Percentiles rank a stretch among this genome's conserved stretches.
These are phyloP conservation scores for Danionella cerebrum DNA, from an alignment of 2,113 vertebrate genomes.

Conservation along the genomic window DNA sequence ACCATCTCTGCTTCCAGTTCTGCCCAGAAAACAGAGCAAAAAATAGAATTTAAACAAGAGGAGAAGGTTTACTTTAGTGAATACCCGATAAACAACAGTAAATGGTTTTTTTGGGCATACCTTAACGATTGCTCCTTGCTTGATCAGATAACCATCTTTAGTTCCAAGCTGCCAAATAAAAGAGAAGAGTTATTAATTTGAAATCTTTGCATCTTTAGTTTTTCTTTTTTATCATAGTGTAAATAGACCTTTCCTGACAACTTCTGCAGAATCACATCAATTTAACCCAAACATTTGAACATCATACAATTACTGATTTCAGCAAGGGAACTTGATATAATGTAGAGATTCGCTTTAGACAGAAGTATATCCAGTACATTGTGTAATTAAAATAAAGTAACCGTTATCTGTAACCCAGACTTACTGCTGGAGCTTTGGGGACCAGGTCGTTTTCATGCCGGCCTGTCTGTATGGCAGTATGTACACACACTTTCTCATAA, in stretches of 20 bases:
- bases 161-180: constrained; percentile 96
- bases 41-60: not conserved
- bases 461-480: constrained; percentile 88
- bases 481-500: constrained; percentile 92
- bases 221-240: no score
- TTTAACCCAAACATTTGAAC: no score
- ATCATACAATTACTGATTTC: no score
- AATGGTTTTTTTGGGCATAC: constrained; percentile 46
- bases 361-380: no score
- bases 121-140: constrained; percentile 83
- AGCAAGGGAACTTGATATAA: no score
- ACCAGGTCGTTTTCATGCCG: constrained; percentile 79
- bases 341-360: no score
- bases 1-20: constrained; percentile 97
- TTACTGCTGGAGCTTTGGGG: constrained; percentile 80
- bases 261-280: no score
- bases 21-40: constrained; percentile 48
- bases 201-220: no score
- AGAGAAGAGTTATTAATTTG: no score
- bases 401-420: constrained; percentile 38
- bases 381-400: no score
- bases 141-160: constrained; percentile 92
- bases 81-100: no score
- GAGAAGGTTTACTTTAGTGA: not conserved
- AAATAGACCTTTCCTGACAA: no score